Evolutionary conservation across 2,113 vertebrate genomes (phyloP), one percentile per base, ranked within the genome.

Genomic region (Hemichromis elongatus): DNA sequence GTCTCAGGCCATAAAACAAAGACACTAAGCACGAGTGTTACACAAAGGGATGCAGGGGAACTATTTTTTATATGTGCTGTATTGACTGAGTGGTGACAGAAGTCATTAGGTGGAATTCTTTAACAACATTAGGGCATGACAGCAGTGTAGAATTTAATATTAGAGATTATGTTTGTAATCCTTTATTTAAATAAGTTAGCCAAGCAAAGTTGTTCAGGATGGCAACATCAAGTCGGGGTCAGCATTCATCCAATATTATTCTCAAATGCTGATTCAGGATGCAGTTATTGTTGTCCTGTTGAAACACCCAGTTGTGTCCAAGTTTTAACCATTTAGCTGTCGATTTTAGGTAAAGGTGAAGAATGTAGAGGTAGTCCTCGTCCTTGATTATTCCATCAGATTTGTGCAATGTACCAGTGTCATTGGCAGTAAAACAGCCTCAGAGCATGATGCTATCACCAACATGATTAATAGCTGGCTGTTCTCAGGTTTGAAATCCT

Each of bases 1-100:
- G 83, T 86, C 88, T 73, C 53, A 7, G 66, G n/a, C 56, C 70
- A 59, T 91, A 91, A 94, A 92, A 42, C 66, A 91, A 81, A 90
- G 79, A 83, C 80, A 79, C 81, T 35, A 50, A 83, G 73, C 85
- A 83, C 3, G 37, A 80, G 37, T 84, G 82, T 84, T 42, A 85
- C 42, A 89, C 42, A 55, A 28, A 81, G 79, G 45, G 40, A 79
- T 42, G 5, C 79, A 79, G 42, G 70, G 73, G 14, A 84, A 63
- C 16, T 7, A 21, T 54, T 8, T 81, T 81, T 10, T 28, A 21
- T 45, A 30, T 70, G 21, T 52, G 16, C 14, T 37, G 4, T 61
- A 21, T 85, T 77, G 42, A 80, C 82, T 80, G 66, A 28, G 70
- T 70, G 45, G 6, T 45, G 90, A 88, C 81, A 87, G 3, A 18